A percentile compares a stretch with the other conserved stretches of the same genome.
Evolutionary conservation across 2,113 vertebrate genomes (phyloP).

Genomic region (Sylvietta virens): DNA sequence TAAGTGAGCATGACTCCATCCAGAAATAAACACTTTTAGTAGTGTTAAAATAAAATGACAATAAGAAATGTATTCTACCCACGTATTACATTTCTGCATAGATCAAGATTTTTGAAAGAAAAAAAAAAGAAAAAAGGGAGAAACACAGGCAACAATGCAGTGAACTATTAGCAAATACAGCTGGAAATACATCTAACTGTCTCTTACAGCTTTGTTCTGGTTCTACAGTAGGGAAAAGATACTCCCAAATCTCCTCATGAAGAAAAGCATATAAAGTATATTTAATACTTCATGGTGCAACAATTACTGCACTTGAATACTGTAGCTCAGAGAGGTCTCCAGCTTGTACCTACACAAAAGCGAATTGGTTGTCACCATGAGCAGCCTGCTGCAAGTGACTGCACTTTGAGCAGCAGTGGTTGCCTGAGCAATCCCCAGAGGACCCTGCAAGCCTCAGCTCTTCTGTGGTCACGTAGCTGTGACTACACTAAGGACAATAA

Average conservation of each 20-base stretch:
- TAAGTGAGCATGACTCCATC: background rate
- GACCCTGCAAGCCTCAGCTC: background rate
- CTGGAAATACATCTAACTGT: background rate
- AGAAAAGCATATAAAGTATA: background rate
- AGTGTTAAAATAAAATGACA: background rate
- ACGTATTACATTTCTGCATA: rapidly evolving
- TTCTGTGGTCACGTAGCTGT: background rate
- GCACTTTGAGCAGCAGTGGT: background rate
- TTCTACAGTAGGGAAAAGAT: background rate
- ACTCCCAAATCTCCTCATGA: background rate
- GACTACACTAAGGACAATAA: background rate
- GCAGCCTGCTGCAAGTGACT: background rate
- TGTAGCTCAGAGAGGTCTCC: background rate
- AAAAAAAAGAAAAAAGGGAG: background rate
- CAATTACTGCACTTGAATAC: background rate
- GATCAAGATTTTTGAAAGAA: background rate
- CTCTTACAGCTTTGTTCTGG: background rate
- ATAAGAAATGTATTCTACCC: background rate
- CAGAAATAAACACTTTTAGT: background rate
- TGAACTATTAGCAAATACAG: background rate
- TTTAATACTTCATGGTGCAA: background rate
- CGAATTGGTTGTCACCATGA: background rate
- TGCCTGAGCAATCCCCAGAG: background rate
- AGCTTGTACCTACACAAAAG: background rate
- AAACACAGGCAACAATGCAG: background rate